Base-by-base conservation (phyloP, 2,797 vertebrate genomes). In the Karalla daura region DNA sequence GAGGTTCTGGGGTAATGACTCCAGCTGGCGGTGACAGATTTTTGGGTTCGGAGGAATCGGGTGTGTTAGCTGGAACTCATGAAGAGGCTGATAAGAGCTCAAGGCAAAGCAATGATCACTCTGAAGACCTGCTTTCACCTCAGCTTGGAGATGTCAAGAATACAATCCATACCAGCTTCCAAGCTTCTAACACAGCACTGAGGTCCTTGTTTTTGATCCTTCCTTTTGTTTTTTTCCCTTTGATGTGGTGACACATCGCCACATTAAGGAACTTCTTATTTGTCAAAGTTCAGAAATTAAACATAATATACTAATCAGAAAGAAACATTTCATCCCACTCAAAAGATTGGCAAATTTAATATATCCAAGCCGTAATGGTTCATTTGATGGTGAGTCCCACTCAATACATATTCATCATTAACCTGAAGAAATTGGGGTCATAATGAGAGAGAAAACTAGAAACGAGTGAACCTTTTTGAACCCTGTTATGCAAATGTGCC, bases 21-120 rank as follows among this genome's bases (percentile, higher is more conserved):
- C 88, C 90, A 90, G 85, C 76, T 85, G 76, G 90, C 81, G 89
- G 80, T 91, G 93, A 95, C 92, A 94, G 93, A 92, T 85, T 69
- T 86, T 83, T 74, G 79, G 73, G 70, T 44, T 35, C 23, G 41
- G 80, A 71, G 64, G 58, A 45, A 58, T 62, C 63, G 69, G 74
- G 59, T n/a, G 9, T 60, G 52, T 76, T 84, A 79, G 82, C 75
- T 64, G 24, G 25, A 43, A 63, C 59, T 64, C 76, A 61, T 46
- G 50, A 61, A 59, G 52, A 74, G 59, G 21, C 70, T 44, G 65
- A 78, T 63, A 81, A 40, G 54, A 86, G 76, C 80, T 87, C 72
- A 79, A 71, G 60, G 72, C 63, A 21, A 64, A 43, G 61, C 77
- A 76, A 77, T 82, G 63, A 84, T 84, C 71, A 80, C 47, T 56